phyloP scores from a whole-genome alignment of 1,140 invertebrate species.

The Laodelphax striatellus region DNA sequence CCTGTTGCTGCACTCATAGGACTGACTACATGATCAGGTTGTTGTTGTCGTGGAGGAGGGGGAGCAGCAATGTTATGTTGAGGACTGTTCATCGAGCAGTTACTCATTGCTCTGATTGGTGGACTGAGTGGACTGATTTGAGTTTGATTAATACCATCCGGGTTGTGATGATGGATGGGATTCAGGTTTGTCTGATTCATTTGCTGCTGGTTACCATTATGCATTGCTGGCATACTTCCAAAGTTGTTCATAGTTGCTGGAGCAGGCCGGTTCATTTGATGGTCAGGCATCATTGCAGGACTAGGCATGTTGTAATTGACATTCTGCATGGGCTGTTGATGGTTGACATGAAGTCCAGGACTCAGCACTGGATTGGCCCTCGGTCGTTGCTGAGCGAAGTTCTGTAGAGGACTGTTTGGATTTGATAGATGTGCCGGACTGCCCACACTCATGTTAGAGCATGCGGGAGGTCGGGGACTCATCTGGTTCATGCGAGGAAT shows the following conservation, averaged over 20 bases:
- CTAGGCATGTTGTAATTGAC: too few relatives aligned
- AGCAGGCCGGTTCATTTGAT: neutral
- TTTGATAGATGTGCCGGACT: too few relatives aligned
- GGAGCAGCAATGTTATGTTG: slow-evolving; percentile 27
- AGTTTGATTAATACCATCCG: neutral
- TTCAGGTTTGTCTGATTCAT: neutral
- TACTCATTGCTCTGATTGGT: neutral
- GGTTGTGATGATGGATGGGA: neutral
- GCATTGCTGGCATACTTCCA: neutral
- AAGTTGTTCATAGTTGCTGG: neutral
- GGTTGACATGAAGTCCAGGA: too few relatives aligned
- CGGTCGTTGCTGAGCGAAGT: too few relatives aligned
- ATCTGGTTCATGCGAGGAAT: slow-evolving; percentile 5
- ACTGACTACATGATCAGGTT: slow-evolving; percentile 1
- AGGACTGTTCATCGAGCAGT: neutral
- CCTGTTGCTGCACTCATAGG: neutral
- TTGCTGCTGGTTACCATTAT: neutral
- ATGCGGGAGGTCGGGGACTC: neutral
- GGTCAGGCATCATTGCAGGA: too few relatives aligned
- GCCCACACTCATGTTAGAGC: too few relatives aligned
- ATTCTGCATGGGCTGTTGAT: too few relatives aligned
- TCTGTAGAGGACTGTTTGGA: too few relatives aligned
- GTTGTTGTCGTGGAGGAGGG: slow-evolving; percentile 27
- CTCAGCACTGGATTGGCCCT: too few relatives aligned
- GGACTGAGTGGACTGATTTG: neutral